Evolutionary conservation across 2,797 vertebrate genomes (phyloP).

Genomic region (Sebastes melanostomus): DNA sequence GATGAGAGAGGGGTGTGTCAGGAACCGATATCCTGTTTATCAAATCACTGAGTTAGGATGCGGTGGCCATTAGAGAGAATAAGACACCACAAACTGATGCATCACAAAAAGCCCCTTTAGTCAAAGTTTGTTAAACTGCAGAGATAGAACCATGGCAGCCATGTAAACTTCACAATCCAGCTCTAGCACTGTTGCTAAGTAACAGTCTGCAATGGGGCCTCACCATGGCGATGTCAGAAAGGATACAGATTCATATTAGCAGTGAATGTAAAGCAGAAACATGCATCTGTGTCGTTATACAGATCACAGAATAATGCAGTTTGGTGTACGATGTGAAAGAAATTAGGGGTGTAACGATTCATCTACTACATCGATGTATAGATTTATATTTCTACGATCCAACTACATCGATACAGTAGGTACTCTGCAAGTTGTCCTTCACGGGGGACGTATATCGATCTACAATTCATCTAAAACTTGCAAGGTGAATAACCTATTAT

Average conservation of each 20-base stretch:
- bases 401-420: too few relatives aligned
- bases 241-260: background rate
- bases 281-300: background rate
- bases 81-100: conserved; percentile 29
- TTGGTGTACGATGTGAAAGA: background rate
- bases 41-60: conserved; percentile 27
- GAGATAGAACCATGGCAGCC: background rate
- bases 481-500: rapidly evolving
- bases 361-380: too few relatives aligned
- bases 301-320: background rate
- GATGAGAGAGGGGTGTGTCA: conserved; percentile 34
- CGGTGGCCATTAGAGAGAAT: conserved; percentile 29
- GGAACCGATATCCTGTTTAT: conserved; percentile 56
- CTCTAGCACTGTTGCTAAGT: conserved; percentile 41
- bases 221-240: background rate
- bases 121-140: conserved; percentile 12
- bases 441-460: rapidly evolving
- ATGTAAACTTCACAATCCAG: background rate
- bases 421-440: too few relatives aligned
- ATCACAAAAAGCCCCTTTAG: conserved; percentile 8
- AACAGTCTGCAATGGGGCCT: conserved; percentile 13
- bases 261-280: conserved; percentile 4
- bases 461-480: too few relatives aligned
- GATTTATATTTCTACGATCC: too few relatives aligned
- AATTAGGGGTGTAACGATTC: background rate